phyloP scores from a whole-genome alignment of 2,797 vertebrate genomes.

The Pseudocheirus occidentalis region DNA sequence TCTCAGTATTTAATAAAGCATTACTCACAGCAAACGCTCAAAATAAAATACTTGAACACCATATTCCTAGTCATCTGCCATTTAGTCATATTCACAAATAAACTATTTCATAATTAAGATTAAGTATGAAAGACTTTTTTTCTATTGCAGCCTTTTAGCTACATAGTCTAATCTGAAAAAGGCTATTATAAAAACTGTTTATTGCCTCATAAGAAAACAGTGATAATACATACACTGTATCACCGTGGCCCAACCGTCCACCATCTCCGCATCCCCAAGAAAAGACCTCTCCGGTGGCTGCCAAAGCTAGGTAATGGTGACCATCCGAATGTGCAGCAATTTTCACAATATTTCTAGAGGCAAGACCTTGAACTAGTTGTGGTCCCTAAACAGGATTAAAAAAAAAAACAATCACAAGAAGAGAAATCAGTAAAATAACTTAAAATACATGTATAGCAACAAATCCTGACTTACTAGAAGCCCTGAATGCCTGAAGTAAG shows the following conservation, averaged over 20 bases:
- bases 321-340: constrained; percentile 98
- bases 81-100: not conserved
- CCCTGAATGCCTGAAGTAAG: not conserved
- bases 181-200: not conserved
- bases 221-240: constrained; percentile 91
- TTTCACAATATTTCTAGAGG: constrained; percentile 94
- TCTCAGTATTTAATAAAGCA: not conserved
- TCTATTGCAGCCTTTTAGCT: not conserved
- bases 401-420: constrained; percentile 16
- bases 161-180: not conserved
- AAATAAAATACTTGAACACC: not conserved
- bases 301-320: constrained; percentile 96
- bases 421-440: not conserved
- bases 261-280: constrained; percentile 99
- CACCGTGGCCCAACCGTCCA: constrained; percentile 97
- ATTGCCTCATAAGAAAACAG: not conserved
- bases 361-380: constrained; percentile 93
- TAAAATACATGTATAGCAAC: not conserved
- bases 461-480: not conserved
- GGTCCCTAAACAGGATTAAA: constrained; percentile 87
- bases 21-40: not conserved
- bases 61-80: not conserved
- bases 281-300: constrained; percentile 95
- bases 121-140: not conserved
- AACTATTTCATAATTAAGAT: not conserved